Base-by-base conservation (phyloP, 2,113 vertebrate genomes). In the Peucedramus taeniatus region DNA sequence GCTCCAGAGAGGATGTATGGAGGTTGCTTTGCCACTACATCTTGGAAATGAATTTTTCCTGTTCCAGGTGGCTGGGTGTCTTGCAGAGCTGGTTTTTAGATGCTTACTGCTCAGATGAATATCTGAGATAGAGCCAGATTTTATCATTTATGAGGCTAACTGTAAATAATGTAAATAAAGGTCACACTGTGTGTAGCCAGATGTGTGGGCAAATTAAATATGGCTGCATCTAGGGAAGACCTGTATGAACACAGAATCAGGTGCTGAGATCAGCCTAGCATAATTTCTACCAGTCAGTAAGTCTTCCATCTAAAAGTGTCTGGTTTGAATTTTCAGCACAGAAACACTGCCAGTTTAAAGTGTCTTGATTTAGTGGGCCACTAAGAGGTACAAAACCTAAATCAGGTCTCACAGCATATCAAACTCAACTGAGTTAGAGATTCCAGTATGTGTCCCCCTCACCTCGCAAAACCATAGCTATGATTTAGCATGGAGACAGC, bases 71-170 rank as follows among this genome's bases (percentile, higher is more conserved):
- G 59, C 59, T 91, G 70, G 6, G n/a, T 91, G 69, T 31, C 28
- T 86, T 89, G 78, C 45, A 95, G 57, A 96, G 59, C 53, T 93
- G 69, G 12, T 40, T 87, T 94, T 95, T 45, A 87, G 66, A 90
- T n/a, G 24, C 27, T 83, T 77, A 4, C 35, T 90, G 10, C 54
- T 83, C 3, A 24, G 71, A 83, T 63, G 30, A 78, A 15, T 39
- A 74, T 47, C 27, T 50, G 42, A 89, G 79, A 54, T 16, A 74
- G 51, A 77, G 21, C 3, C 20, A 87, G 64, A 81, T 79, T 45
- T 75, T 94, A 56, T 91, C 5, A 22, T 89, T 40, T 71, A 37
- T 64, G 33, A 15, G 13, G 14, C 51, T 68, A 44, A 37, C 51
- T 80, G 44, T 69, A 86, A 88, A 51, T 60, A 78, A 71, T 0